These are phyloP conservation scores for Catocala fraxini DNA, from an alignment of 2,888 invertebrate species.

Conservation along the genomic window DNA sequence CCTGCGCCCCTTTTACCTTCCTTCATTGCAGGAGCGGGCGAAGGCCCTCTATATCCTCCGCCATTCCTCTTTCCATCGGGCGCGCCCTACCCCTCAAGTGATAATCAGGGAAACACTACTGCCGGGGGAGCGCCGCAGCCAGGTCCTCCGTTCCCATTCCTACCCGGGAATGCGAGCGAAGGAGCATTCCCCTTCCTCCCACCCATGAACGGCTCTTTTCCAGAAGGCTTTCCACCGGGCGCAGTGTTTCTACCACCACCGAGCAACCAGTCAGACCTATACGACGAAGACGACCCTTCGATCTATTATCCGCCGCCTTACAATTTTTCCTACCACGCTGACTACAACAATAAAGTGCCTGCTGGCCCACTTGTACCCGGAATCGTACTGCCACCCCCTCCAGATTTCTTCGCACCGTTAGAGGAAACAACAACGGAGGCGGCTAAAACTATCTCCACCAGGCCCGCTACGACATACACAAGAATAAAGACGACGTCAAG, in stretches of 20 bases:
- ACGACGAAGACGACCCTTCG: constrained; percentile 97
- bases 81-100: constrained; percentile 86
- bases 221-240: constrained; percentile 87
- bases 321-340: constrained; percentile 94
- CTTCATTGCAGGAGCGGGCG: constrained; percentile 89
- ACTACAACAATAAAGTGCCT: constrained; percentile 92
- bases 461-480: constrained; percentile 63
- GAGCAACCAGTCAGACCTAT: constrained; percentile 91
- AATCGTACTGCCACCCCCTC: constrained; percentile 95
- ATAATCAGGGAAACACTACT: constrained; percentile 90
- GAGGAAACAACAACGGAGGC: constrained; percentile 83
- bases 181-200: constrained; percentile 85
- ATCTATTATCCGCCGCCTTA: constrained; percentile 97
- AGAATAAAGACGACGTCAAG: constrained; percentile 74
- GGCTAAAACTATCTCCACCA: constrained; percentile 64
- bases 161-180: constrained; percentile 87
- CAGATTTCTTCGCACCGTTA: constrained; percentile 93
- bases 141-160: constrained; percentile 89
- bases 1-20: constrained; percentile 90
- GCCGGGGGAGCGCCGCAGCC: constrained; percentile 89
- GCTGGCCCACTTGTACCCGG: constrained; percentile 96
- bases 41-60: constrained; percentile 84
- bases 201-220: constrained; percentile 88
- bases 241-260: constrained; percentile 90
- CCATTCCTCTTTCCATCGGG: constrained; percentile 88